phyloP scores from a whole-genome alignment of 2,888 invertebrate genomes.

The Amiota minor region DNA sequence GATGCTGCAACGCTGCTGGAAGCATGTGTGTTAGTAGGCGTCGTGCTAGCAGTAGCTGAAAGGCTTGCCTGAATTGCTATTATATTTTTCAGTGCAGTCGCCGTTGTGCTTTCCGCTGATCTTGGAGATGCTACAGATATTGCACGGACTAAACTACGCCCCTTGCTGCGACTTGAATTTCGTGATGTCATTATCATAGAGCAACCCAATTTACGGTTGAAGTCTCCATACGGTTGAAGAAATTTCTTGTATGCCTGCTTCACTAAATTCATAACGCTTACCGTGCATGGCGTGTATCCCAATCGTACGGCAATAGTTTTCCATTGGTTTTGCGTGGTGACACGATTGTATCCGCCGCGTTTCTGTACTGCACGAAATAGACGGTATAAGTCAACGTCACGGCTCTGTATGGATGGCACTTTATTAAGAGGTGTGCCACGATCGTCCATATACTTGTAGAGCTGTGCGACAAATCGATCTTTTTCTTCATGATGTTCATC shows the following conservation, averaged over 20 bases:
- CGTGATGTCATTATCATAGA: constrained; percentile 91
- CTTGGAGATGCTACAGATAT: constrained; percentile 77
- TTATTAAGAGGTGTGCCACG: constrained; percentile 96
- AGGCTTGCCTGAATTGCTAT: constrained; percentile 21
- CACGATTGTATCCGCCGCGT: constrained; percentile 95
- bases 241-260: constrained; percentile 90
- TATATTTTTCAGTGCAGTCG: constrained; percentile 19
- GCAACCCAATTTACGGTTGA: constrained; percentile 94
- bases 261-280: constrained; percentile 87
- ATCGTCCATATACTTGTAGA: constrained; percentile 99
- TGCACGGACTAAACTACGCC: constrained; percentile 87
- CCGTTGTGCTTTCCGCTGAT: constrained; percentile 62
- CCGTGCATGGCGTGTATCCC: constrained; percentile 84
- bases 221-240: constrained; percentile 94
- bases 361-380: constrained; percentile 87
- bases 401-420: constrained; percentile 90
- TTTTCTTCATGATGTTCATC: constrained; percentile 96
- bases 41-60: constrained; percentile 31
- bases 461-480: constrained; percentile 96
- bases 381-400: constrained; percentile 94
- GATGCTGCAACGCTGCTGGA: too few species aligned
- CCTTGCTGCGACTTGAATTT: constrained; percentile 82
- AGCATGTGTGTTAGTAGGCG: constrained; percentile 40
- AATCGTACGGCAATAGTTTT: constrained; percentile 90
- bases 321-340: constrained; percentile 94